Base-by-base conservation (phyloP, 2,113 vertebrate species). In the Pelodiscus sinensis region DNA sequence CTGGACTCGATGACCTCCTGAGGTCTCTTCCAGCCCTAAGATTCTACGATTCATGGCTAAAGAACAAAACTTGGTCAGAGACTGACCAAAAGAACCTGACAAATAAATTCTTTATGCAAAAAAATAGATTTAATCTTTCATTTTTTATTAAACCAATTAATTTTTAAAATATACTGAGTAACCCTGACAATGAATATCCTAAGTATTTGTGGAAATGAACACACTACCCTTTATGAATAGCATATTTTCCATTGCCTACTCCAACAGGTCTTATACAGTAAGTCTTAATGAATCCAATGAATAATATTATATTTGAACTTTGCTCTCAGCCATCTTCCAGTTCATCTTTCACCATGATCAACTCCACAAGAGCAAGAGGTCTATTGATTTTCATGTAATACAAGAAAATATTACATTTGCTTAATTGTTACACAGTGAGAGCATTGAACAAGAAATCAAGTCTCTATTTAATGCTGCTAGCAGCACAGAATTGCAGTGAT, bases 351-450 rank as follows among this genome's bases (percentile, higher is more conserved):
- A 98, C 96, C 95, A 73, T 91, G 97, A 97, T 98, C 98, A 97
- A 97, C 97, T 96, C 96, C 83, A 13, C 51, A 83, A 97, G 98
- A 98, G 98, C 98, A 98, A 97, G 96, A 98, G 99, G 98, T 99
- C 98, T 97, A 99, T 99, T 99, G 99, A 99, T 99, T 99, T 98
- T 97, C 98, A 99, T 99, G 99, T 99, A 99, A 98, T 98, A 99
- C 98, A 99, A 99, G 98, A 99, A 99, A 99, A 99, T 98, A 99
- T 99, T 99, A 98, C 98, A 98, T 98, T 97, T 97, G 97, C 97
- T 98, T 99, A 99, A 99, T 99, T 99, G 99, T 99, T 98, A 98
- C 98, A 98, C 98, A 98, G 98, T 97, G 95, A 98, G 98, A 97
- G 97, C 97, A 97, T 96, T 94, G 97, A 98, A 97, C 98, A 98